Percentiles rank a stretch among this genome's conserved stretches.
Evolutionary conservation across 2,888 invertebrate species (phyloP).

Genomic region (Sturmia bella): DNA sequence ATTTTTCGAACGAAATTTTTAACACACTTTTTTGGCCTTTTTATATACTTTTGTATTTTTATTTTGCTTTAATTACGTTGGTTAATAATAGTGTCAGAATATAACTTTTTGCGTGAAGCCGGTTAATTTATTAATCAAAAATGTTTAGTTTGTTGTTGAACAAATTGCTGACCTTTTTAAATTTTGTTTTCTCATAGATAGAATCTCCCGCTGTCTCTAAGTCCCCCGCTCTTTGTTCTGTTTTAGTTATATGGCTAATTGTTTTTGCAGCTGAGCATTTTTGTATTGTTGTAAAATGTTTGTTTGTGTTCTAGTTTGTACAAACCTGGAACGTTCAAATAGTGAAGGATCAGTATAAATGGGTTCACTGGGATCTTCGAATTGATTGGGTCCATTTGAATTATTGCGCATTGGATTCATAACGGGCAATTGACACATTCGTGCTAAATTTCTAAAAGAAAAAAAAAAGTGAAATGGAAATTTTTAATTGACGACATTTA

Average conservation of each 20-base stretch:
- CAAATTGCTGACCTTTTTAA: conserved; percentile 55
- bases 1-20: no score
- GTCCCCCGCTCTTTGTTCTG: background rate
- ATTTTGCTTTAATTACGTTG: no score
- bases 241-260: conserved; percentile 46
- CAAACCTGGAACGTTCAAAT: conserved; percentile 90
- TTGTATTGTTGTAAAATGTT: conserved; percentile 26
- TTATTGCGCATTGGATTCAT: conserved; percentile 83
- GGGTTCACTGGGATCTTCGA: conserved; percentile 95
- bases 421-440: conserved; percentile 82
- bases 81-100: background rate
- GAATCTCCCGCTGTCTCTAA: conserved; percentile 4
- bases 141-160: background rate
- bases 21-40: no score
- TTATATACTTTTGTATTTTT: no score
- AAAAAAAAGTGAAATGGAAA: background rate
- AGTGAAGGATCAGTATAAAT: conserved; percentile 96
- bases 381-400: conserved; percentile 82
- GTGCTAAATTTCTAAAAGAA: conserved; percentile 80
- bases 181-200: conserved; percentile 5
- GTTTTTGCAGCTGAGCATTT: conserved; percentile 52
- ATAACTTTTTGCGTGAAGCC: background rate
- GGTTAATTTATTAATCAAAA: conserved; percentile 14
- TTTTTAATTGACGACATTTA: background rate
- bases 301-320: conserved; percentile 66